phyloP scores from a whole-genome alignment of 2,888 invertebrate genomes.

The Agrypnus murinus region DNA sequence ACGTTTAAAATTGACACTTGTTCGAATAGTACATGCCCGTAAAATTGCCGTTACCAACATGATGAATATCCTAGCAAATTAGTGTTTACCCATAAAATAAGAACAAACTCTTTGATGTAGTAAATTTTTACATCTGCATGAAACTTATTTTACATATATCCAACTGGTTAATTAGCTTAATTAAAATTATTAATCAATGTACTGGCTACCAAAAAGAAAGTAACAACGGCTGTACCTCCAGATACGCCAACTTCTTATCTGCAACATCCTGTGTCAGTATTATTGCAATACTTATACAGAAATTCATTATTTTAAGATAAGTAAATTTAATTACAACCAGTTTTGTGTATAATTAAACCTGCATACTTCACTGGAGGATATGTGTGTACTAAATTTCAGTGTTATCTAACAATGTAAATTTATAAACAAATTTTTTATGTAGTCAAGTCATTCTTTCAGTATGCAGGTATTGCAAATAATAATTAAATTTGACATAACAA shows the following conservation, averaged over 20 bases:
- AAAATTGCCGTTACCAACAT: too few species aligned
- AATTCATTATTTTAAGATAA: background rate
- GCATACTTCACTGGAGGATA: background rate
- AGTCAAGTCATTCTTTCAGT: background rate
- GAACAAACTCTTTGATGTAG: background rate
- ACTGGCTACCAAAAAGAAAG: background rate
- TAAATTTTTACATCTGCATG: conserved; percentile 6
- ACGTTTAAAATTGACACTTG: too few species aligned
- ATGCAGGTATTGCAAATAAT: background rate
- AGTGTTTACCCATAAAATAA: background rate
- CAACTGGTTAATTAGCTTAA: conserved; percentile 15
- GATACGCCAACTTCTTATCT: background rate
- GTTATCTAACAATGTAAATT: too few species aligned
- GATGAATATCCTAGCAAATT: too few species aligned
- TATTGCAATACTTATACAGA: background rate
- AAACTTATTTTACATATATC: background rate
- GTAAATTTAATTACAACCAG: background rate
- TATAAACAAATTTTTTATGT: background rate
- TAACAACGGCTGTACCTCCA: background rate
- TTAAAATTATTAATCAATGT: conserved; percentile 5
- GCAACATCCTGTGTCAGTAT: conserved; percentile 14
- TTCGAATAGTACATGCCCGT: too few species aligned
- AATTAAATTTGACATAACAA: background rate
- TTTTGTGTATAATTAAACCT: background rate
- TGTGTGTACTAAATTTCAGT: too few species aligned